These are phyloP conservation scores for Tetraodon nigroviridis DNA, from an alignment of 2,113 vertebrate genomes.

Conservation along the genomic window DNA sequence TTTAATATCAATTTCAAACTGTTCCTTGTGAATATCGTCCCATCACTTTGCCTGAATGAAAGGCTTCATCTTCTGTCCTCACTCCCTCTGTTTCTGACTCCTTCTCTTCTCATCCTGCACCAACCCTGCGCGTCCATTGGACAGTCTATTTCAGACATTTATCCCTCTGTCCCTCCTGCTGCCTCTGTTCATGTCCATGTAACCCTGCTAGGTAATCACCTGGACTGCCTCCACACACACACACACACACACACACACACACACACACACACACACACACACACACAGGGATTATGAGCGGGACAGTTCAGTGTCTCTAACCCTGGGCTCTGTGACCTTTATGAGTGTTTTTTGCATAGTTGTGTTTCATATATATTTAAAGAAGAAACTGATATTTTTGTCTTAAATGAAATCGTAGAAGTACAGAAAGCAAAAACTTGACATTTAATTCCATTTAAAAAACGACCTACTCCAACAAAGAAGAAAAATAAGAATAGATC, in stretches of 20 bases:
- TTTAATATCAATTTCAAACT: neutral
- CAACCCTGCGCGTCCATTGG: conserved; percentile 45
- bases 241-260: too few relatives aligned
- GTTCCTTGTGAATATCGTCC: conserved; percentile 15
- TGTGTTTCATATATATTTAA: too few relatives aligned
- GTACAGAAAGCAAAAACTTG: too few relatives aligned
- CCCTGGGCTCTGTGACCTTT: too few relatives aligned
- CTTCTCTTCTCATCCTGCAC: conserved; percentile 12
- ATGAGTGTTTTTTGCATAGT: too few relatives aligned
- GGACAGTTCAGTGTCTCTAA: conserved; percentile 15
- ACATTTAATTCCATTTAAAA: too few relatives aligned
- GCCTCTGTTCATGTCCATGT: conserved; percentile 13
- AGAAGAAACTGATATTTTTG: too few relatives aligned
- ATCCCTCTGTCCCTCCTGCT: conserved; percentile 45
- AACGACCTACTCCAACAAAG: too few relatives aligned
- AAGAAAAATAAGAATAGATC: too few relatives aligned
- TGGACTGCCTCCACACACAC: conserved; percentile 15
- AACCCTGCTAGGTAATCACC: conserved; percentile 56
- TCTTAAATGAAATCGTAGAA: too few relatives aligned
- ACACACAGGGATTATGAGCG: conserved; percentile 44
- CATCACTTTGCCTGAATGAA: neutral
- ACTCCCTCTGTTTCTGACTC: neutral
- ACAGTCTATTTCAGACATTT: conserved; percentile 63
- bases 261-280: too few relatives aligned
- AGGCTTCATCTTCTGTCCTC: conserved; percentile 10